Base-by-base conservation (phyloP, 2,888 invertebrate species). In the Euzetes globulus region DNA sequence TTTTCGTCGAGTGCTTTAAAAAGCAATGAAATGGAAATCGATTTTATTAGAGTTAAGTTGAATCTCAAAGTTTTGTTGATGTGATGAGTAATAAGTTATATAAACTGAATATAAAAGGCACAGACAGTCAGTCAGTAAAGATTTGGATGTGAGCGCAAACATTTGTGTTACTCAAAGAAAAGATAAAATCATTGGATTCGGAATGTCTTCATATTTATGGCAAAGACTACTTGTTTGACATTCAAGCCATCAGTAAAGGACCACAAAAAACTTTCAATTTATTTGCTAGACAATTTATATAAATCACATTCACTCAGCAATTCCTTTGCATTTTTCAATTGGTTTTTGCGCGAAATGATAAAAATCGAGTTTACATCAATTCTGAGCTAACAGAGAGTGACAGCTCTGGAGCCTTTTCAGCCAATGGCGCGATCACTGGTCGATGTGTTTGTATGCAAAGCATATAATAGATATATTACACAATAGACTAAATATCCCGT, bases 401-500 rank as follows among this genome's bases (percentile, higher is more conserved):
- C 68, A 68, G 68, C 13, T 19, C 17, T 9, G 22, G 19, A 41
- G 22, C 17, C 1, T 19, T 45, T 22, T 68, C 41, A 68, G 41
- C 68, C 68, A 68, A 68, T 68, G 13, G 68, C 41, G 41, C 68
- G 41, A 41, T 68, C 68, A 68, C 68, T 41, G 33, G 33, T 22
- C 41, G n/a, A 41, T 68, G 41, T 68, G 41, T 68, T 68, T 68
- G 25, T 68, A 68, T 45, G 19, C 7, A 22, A 33, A 41, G 19
- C 41, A 68, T 63, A 60, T 68, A 41, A 68, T 17, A 68, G 41
- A 22, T 5, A 41, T 41, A 41, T 68, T 68, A 68, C 68, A 68
- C 68, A 68, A 68, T 68, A 45, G 68, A 68, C 68, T 68, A 76
- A 75, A 76, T 77, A 77, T 77, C 75, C 76, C 75, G 76, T 77